A percentile compares a stretch with the other conserved stretches of the same genome.
phyloP scores from a whole-genome alignment of 2,888 invertebrate species.

The Aplocera efformata region DNA sequence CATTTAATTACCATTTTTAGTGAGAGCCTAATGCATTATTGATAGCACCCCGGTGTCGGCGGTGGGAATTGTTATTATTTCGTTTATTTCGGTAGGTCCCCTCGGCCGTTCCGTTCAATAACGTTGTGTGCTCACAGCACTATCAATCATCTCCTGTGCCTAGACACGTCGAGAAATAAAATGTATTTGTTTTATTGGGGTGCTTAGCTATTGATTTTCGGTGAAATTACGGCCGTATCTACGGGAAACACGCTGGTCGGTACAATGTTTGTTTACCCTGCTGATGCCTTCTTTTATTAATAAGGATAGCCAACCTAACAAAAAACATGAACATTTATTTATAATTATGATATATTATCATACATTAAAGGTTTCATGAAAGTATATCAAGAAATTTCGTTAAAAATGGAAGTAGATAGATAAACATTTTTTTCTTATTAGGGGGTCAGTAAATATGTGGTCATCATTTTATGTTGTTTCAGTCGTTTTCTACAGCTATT shows the following conservation, averaged over 20 bases:
- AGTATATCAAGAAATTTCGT: too few relatives aligned
- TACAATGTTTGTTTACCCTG: slow-evolving; percentile 19
- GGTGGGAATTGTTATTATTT: slow-evolving; percentile 54
- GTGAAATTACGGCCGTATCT: slow-evolving; percentile 46
- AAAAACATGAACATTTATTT: too few relatives aligned
- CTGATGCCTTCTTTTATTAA: too few relatives aligned
- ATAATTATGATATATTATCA: too few relatives aligned
- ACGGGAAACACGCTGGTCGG: slow-evolving; percentile 26
- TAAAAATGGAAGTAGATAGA: too few relatives aligned
- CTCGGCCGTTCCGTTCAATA: slow-evolving; percentile 57
- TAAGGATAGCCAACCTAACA: too few relatives aligned
- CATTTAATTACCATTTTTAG: slow-evolving; percentile 37
- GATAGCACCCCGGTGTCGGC: slow-evolving; percentile 37
- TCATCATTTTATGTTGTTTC: too few relatives aligned
- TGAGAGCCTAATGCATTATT: slow-evolving; percentile 48
- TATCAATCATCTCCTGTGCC: slow-evolving; percentile 71
- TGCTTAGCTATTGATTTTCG: slow-evolving; percentile 67
- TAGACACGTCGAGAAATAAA: slow-evolving; percentile 67
- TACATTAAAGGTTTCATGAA: too few relatives aligned
- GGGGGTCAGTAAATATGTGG: too few relatives aligned
- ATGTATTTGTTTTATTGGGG: slow-evolving; percentile 67
- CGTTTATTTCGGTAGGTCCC: slow-evolving; percentile 45
- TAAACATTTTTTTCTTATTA: too few relatives aligned
- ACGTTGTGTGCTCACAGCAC: slow-evolving; percentile 67
- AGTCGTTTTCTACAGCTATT: too few relatives aligned